These are phyloP conservation scores for Hemichromis elongatus DNA, from an alignment of 2,113 vertebrate species.

Conservation along the genomic window DNA sequence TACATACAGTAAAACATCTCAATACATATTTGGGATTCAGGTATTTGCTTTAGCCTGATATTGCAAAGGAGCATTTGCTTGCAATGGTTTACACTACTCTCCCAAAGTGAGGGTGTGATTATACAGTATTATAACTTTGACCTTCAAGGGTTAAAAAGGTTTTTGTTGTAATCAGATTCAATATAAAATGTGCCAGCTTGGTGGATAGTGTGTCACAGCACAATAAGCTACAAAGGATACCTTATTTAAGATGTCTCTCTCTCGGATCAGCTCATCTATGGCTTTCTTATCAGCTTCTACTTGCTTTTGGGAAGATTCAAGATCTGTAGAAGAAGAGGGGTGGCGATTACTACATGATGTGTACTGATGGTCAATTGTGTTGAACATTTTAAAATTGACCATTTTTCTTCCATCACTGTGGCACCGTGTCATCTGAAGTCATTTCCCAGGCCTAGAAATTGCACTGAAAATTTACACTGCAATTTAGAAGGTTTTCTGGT, in stretches of 20 bases:
- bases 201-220: not conserved
- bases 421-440: not conserved
- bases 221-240: constrained; percentile 40
- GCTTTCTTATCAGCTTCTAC: constrained; percentile 84
- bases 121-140: not conserved
- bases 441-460: not conserved
- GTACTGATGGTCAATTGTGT: not conserved
- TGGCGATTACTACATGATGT: not conserved
- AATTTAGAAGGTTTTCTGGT: not conserved
- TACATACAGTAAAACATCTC: not conserved
- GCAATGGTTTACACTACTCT: not conserved
- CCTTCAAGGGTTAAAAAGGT: rapidly evolving
- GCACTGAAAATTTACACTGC: not conserved
- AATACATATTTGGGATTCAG: not conserved
- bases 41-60: rapidly evolving
- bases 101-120: rapidly evolving
- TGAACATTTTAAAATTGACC: not conserved
- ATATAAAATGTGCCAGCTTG: not conserved
- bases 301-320: constrained; percentile 84
- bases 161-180: rapidly evolving
- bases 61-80: not conserved
- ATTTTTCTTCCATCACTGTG: not conserved
- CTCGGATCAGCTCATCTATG: constrained; percentile 82
- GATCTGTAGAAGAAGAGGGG: constrained; percentile 65
- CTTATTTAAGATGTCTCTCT: constrained; percentile 85